phyloP scores from a whole-genome alignment of 2,888 invertebrate species.

The Graphium colonna region DNA sequence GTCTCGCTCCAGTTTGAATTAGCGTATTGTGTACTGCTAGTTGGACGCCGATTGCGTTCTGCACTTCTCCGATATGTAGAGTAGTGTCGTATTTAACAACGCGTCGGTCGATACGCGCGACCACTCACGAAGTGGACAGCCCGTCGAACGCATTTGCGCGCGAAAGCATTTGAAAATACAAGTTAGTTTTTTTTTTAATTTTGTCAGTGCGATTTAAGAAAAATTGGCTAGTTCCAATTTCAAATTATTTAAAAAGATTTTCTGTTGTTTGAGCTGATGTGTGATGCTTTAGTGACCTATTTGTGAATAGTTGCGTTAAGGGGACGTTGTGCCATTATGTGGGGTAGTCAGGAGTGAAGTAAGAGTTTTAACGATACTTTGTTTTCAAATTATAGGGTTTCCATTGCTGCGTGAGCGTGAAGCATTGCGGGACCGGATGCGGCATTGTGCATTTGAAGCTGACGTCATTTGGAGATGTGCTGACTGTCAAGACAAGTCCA shows the following conservation, averaged over 20 bases:
- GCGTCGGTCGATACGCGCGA: slow-evolving; percentile 60
- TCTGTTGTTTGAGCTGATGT: background rate
- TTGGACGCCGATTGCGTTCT: slow-evolving; percentile 44
- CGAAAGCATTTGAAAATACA: slow-evolving; percentile 28
- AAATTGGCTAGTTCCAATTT: no score
- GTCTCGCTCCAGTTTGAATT: slow-evolving; percentile 15
- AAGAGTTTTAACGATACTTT: slow-evolving; percentile 56
- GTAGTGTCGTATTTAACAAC: slow-evolving; percentile 75
- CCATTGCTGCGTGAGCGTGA: slow-evolving; percentile 57
- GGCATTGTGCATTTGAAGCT: slow-evolving; percentile 40
- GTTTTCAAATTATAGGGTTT: slow-evolving; percentile 72
- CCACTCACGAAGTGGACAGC: slow-evolving; percentile 57
- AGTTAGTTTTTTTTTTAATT: slow-evolving; percentile 15
- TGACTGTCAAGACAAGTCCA: slow-evolving; percentile 39
- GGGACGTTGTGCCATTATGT: slow-evolving; percentile 44
- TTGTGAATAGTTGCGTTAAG: background rate
- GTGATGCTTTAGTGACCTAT: background rate
- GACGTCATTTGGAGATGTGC: slow-evolving; percentile 42
- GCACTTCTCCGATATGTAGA: slow-evolving; percentile 63
- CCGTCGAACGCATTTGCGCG: slow-evolving; percentile 60
- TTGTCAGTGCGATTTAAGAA: background rate
- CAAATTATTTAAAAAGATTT: background rate
- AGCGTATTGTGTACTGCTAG: slow-evolving; percentile 23
- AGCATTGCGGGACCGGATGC: slow-evolving; percentile 51
- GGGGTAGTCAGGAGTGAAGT: slow-evolving; percentile 55